A percentile compares a stretch with the other conserved stretches of the same genome.
Conservation (phyloP, 2,888 invertebrate species). For the Ceriagrion tenellum region DNA sequence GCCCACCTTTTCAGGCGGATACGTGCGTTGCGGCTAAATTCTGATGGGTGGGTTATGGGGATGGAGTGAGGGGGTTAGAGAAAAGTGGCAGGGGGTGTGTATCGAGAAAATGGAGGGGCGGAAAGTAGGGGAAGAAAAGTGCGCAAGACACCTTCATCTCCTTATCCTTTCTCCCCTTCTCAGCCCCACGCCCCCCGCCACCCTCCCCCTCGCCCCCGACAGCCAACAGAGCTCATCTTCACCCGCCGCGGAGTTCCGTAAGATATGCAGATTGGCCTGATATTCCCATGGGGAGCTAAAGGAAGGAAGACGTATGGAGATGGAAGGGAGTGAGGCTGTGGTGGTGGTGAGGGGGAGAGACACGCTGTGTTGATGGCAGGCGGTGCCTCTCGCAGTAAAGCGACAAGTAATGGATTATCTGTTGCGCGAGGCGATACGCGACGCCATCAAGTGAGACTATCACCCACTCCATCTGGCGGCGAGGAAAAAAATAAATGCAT, state of each 20-base stretch:
- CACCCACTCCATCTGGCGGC: constrained; percentile 2
- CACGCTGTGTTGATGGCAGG: background rate
- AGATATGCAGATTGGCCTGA: constrained; percentile 28
- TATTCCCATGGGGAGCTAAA: background rate
- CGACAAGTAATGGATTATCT: constrained; percentile 39
- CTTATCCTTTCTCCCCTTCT: background rate
- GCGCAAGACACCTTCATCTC: background rate
- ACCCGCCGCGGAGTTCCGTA: background rate
- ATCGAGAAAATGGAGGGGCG: background rate
- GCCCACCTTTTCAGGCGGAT: background rate
- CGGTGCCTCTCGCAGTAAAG: background rate
- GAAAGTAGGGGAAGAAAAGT: background rate
- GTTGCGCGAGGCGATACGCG: background rate
- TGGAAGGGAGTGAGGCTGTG: background rate
- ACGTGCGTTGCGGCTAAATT: background rate
- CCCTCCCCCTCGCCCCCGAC: too few relatives aligned
- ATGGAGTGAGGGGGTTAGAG: background rate
- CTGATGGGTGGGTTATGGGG: background rate
- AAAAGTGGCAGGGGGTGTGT: too few relatives aligned
- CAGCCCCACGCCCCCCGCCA: background rate
- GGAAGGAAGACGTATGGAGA: background rate
- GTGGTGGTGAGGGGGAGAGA: background rate
- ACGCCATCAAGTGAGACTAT: constrained; percentile 36
- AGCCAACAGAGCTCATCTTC: background rate
- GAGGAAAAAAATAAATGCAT: background rate